phyloP scores from a whole-genome alignment of 2,797 vertebrate genomes.

The Mallotus villosus region DNA sequence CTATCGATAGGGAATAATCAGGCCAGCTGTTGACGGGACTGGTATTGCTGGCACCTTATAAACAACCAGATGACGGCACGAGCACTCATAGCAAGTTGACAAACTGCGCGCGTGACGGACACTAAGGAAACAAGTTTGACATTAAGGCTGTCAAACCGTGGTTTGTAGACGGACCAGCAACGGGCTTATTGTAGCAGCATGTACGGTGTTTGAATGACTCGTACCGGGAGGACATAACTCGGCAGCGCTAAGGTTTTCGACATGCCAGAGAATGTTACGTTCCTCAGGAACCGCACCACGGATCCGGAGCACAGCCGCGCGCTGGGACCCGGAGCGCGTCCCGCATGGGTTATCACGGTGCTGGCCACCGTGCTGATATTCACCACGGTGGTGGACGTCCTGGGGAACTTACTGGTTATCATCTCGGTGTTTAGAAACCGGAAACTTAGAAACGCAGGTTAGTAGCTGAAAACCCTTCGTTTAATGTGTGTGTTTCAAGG shows the following conservation, averaged over 20 bases:
- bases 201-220: conserved; percentile 27
- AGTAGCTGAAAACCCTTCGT: conserved; percentile 41
- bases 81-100: conserved; percentile 25
- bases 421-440: conserved; percentile 80
- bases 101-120: conserved; percentile 21
- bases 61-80: conserved; percentile 15
- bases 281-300: conserved; percentile 67
- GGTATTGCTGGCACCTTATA: conserved; percentile 16
- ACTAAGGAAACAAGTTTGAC: conserved; percentile 19
- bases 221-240: conserved; percentile 25
- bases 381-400: conserved; percentile 81
- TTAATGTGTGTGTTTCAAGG: background rate
- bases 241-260: conserved; percentile 28
- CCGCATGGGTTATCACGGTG: conserved; percentile 74
- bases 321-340: conserved; percentile 54
- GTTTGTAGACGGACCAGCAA: background rate
- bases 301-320: conserved; percentile 54
- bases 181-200: background rate
- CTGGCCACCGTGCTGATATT: conserved; percentile 82
- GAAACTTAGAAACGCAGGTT: conserved; percentile 83
- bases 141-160: background rate
- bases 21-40: conserved; percentile 26
- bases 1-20: conserved; percentile 41
- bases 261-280: conserved; percentile 76
- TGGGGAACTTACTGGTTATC: conserved; percentile 83